These are phyloP conservation scores for Lycopodina hypogea DNA, from an alignment of 37 sponge, comb jelly and placozoan genomes.

Conservation along the genomic window DNA sequence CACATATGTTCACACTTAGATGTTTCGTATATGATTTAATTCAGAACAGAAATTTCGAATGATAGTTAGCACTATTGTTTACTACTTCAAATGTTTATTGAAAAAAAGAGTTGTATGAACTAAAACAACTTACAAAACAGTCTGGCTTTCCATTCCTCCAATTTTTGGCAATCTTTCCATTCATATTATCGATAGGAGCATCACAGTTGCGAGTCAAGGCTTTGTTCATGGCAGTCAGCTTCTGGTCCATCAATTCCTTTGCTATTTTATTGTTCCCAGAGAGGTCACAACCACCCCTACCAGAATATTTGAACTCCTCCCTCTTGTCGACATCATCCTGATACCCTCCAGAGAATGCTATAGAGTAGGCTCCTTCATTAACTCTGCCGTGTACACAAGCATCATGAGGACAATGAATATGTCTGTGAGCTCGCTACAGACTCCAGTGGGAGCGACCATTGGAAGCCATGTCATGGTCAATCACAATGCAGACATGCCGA, in stretches of 20 bases:
- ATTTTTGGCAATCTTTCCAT: constrained; percentile 67
- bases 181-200: constrained; percentile 74
- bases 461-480: no score
- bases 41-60: no score
- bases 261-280: constrained; percentile 94
- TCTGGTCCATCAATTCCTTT: constrained; percentile 86
- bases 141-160: constrained; percentile 89
- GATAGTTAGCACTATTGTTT: no score
- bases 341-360: constrained; percentile 91
- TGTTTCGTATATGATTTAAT: no score
- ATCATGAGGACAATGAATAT: constrained; percentile 88
- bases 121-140: constrained; percentile 61
- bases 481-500: no score
- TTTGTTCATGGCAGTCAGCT: constrained; percentile 89
- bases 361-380: constrained; percentile 87
- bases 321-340: constrained; percentile 87
- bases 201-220: constrained; percentile 84
- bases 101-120: no score
- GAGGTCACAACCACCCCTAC: constrained; percentile 92
- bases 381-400: constrained; percentile 91
- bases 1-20: no score
- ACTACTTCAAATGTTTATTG: no score
- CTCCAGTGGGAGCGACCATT: no score
- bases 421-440: constrained; percentile 83
- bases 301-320: constrained; percentile 86